These are phyloP conservation scores for Melanerpes aurifrons DNA, from an alignment of 2,113 vertebrate genomes.

Conservation along the genomic window DNA sequence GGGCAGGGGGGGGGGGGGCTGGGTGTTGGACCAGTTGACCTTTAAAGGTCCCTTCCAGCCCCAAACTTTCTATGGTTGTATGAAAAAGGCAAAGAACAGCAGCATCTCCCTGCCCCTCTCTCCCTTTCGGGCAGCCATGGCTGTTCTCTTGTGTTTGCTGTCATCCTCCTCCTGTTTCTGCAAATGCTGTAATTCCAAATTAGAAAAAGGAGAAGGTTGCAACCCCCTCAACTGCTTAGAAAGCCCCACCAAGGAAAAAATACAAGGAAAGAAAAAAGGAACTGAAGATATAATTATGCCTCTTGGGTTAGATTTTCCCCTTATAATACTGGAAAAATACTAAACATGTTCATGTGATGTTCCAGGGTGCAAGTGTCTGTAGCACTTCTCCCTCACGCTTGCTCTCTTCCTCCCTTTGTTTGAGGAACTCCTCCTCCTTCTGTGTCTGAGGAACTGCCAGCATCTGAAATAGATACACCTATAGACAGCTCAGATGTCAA, in stretches of 20 bases:
- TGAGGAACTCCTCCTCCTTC: background rate
- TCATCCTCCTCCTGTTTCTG: constrained; percentile 47
- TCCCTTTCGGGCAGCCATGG: background rate
- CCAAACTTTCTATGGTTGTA: background rate
- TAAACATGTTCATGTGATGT: constrained; percentile 15
- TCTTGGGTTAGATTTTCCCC: constrained; percentile 42
- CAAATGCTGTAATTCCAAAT: constrained; percentile 12
- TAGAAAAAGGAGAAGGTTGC: constrained; percentile 66
- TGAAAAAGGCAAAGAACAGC: background rate
- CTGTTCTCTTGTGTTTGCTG: constrained; percentile 21
- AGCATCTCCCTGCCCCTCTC: background rate
- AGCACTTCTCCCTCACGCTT: background rate
- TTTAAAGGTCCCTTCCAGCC: too few relatives aligned
- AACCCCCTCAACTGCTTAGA: constrained; percentile 28
- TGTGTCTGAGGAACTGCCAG: background rate
- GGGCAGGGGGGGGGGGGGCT: too few relatives aligned
- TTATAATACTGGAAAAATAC: constrained; percentile 52
- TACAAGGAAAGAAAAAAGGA: background rate
- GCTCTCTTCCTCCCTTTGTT: background rate
- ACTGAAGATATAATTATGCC: constrained; percentile 59
- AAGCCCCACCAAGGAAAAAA: background rate
- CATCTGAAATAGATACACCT: background rate
- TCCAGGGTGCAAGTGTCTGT: background rate
- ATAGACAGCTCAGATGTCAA: background rate
- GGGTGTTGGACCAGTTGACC: too few relatives aligned